These are phyloP conservation scores for Nycticryphes semicollaris DNA, from an alignment of 2,113 vertebrate genomes.

Conservation along the genomic window DNA sequence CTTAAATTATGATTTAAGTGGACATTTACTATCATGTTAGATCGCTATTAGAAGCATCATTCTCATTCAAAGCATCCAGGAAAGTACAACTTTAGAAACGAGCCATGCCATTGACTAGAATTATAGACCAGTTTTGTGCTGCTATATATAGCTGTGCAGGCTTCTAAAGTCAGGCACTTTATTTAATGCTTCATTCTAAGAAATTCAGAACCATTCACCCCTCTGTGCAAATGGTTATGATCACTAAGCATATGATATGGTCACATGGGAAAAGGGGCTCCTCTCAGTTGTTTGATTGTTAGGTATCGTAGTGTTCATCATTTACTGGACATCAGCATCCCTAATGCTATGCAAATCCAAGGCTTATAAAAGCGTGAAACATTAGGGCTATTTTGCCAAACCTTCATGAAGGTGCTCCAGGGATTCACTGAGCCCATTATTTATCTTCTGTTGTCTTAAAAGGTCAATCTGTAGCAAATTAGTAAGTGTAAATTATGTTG, in stretches of 20 bases:
- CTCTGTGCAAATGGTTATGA: not conserved
- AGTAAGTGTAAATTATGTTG: not conserved
- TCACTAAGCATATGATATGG: not conserved
- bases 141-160: not conserved
- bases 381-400: not conserved
- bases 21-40: conserved; percentile 37
- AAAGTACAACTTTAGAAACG: conserved; percentile 45
- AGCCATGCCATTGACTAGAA: conserved; percentile 41
- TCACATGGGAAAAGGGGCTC: not conserved
- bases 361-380: not conserved
- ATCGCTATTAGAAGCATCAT: conserved; percentile 22
- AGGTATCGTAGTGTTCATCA: not conserved
- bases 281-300: not conserved
- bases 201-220: not conserved
- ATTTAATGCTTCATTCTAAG: not conserved
- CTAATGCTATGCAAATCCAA: not conserved
- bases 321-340: not conserved
- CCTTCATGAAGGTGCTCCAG: not conserved
- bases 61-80: conserved; percentile 21
- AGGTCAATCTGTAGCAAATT: conserved; percentile 24
- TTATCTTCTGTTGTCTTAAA: conserved; percentile 20
- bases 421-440: not conserved
- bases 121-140: conserved; percentile 35
- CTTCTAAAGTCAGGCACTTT: conserved; percentile 9
- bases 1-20: conserved; percentile 46